A percentile compares a stretch with the other conserved stretches of the same genome.
Evolutionary conservation across 2,113 vertebrate species (phyloP).

Genomic region (Arizona elegans): DNA sequence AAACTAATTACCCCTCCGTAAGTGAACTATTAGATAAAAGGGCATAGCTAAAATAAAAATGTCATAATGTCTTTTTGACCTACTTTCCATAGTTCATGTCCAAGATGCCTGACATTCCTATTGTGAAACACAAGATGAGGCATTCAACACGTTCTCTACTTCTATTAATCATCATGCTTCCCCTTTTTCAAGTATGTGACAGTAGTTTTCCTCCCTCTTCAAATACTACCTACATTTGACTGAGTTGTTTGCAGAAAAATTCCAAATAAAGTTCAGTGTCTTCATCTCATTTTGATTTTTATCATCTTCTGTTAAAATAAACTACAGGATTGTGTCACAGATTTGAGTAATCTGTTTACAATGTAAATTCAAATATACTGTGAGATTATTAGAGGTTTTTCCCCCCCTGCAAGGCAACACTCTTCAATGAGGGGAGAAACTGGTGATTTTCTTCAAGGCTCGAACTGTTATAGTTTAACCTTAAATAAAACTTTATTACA

Average conservation of each 20-base stretch:
- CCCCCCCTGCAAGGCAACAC: not conserved
- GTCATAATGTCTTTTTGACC: not conserved
- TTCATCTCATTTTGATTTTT: not conserved
- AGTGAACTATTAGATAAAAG: not conserved
- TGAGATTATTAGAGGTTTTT: not conserved
- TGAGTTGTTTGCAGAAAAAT: not conserved
- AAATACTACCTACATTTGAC: not conserved
- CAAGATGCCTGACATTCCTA: not conserved
- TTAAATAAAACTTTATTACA: not conserved
- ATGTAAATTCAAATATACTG: not conserved
- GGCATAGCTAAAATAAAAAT: not conserved
- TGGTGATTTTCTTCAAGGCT: not conserved
- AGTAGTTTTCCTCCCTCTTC: not conserved
- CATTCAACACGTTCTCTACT: not conserved
- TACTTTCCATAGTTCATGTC: too few species aligned
- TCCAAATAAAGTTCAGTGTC: not conserved
- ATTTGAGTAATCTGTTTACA: not conserved
- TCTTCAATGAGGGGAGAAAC: not conserved
- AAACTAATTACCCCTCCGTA: not conserved
- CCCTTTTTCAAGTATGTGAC: not conserved
- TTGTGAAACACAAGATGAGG: not conserved
- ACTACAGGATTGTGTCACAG: not conserved
- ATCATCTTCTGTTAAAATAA: not conserved
- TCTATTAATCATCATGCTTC: not conserved
- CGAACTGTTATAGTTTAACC: not conserved